Base-by-base conservation (phyloP, 1,140 invertebrate species). In the roundworm (Caenorhabditis elegans) region DNA sequence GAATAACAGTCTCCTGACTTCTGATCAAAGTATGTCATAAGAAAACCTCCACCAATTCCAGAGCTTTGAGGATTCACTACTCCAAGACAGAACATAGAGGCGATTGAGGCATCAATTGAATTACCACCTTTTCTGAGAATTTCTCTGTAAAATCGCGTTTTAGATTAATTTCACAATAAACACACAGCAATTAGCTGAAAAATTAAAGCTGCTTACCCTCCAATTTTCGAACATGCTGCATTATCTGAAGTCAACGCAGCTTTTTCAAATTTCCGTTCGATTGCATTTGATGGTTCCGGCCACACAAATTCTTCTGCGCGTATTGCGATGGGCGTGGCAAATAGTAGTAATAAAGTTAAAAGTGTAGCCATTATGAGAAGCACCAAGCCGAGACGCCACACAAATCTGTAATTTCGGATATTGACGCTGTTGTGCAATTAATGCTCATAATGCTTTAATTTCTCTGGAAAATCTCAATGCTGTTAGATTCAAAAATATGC, bases 31-130 rank as follows among this genome's bases (percentile, higher is more conserved):
- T 53, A 91, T 0, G 94, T 94, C 93, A 95, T 94, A 55, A 96
- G 90, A 88, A 94, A 93, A 0, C 95, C 95, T 70, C 95, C 95
- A 3, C 95, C 95, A 0, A 96, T 87, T 0, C 95, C 95, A 47
- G 94, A 93, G 88, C 94, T 95, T 85, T 96, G 94, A 83, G 94
- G 92, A 87, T 95, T 94, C 2, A 94, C 91, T 0, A 96, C 92
- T 0, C 95, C 94, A 85, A 94, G 93, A 92, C 96, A 97, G 80
- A 97, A 93, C 87, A 95, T 91, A 0, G 94, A 91, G 0, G 95
- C 93, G 28, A 97, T 93, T 0, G 94, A 93, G 3, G 95, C 94
- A 90, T 97, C 96, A 15, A 96, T 93, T 0, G 94, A 95, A 84
- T 94, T 95, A 0, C 96, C 96, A 89, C 94, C 94, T 78, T 91